Evolutionary conservation across 1,140 invertebrate species (phyloP).

Genomic region (Ectropis grisescens): DNA sequence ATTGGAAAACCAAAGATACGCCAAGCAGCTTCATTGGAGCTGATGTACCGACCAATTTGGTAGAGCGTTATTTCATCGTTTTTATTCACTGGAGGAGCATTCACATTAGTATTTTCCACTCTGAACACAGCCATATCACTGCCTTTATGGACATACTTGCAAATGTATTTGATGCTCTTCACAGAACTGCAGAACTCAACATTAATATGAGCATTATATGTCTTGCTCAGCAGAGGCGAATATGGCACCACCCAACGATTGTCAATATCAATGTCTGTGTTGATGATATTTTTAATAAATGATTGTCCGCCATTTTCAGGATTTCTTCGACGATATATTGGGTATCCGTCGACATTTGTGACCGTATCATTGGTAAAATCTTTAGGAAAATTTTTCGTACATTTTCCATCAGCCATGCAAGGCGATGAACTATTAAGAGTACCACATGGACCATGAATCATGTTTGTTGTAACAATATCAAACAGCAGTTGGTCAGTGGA

Average conservation of each 20-base stretch:
- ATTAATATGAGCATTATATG: slow-evolving; percentile 6
- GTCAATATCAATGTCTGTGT: slow-evolving; percentile 2
- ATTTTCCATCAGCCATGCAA: slow-evolving; percentile 8
- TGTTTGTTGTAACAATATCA: too few relatives aligned
- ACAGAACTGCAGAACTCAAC: slow-evolving; percentile 7
- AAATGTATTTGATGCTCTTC: slow-evolving; percentile 1
- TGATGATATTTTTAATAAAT: slow-evolving; percentile 9
- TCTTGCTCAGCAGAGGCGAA: slow-evolving; percentile 4
- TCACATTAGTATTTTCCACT: slow-evolving; percentile 6
- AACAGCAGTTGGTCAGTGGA: not conserved
- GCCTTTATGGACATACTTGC: slow-evolving; percentile 5
- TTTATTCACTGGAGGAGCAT: slow-evolving; percentile 6
- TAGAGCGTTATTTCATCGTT: slow-evolving; percentile 12
- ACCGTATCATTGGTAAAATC: slow-evolving; percentile 10
- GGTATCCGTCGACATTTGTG: slow-evolving; percentile 15
- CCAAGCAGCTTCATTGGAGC: slow-evolving; percentile 16
- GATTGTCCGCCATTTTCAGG: slow-evolving; percentile 10
- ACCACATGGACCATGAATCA: slow-evolving; percentile 6
- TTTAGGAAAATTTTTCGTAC: slow-evolving; percentile 13
- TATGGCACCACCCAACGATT: slow-evolving; percentile 7
- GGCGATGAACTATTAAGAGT: slow-evolving; percentile 1
- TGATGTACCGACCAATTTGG: slow-evolving; percentile 16
- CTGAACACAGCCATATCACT: slow-evolving; percentile 6
- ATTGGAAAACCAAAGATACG: slow-evolving; percentile 15
- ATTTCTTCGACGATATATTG: slow-evolving; percentile 14